A percentile compares a stretch with the other conserved stretches of the same genome.
Evolutionary conservation across 2,888 invertebrate species (phyloP).

Genomic region (Epinotia demarniana): DNA sequence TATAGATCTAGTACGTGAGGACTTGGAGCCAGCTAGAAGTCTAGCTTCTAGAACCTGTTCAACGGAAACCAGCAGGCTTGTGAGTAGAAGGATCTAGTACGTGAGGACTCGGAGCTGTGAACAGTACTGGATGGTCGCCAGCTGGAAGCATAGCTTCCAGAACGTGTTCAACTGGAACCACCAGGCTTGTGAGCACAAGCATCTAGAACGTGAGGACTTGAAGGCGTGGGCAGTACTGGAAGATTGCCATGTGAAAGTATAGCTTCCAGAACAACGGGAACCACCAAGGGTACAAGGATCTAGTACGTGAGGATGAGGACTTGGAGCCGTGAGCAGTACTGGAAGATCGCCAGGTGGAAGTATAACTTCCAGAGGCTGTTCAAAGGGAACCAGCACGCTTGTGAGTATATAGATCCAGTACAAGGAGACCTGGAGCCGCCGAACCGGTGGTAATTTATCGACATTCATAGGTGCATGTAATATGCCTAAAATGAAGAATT

Average conservation of each 20-base stretch:
- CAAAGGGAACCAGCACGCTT: conserved; percentile 66
- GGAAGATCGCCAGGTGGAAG: conserved; percentile 55
- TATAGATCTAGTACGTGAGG: too few relatives aligned
- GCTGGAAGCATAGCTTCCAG: conserved; percentile 49
- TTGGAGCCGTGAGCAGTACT: conserved; percentile 56
- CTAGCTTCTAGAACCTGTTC: conserved; percentile 73
- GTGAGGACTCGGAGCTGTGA: conserved; percentile 53
- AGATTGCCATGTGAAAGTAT: too few relatives aligned
- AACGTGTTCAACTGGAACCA: too few relatives aligned
- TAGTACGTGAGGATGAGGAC: conserved; percentile 56
- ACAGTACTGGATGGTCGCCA: conserved; percentile 63
- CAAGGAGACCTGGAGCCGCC: conserved; percentile 48
- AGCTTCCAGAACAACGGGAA: too few relatives aligned
- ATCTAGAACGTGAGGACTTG: conserved; percentile 58
- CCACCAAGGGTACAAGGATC: conserved; percentile 54
- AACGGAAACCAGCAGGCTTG: conserved; percentile 68
- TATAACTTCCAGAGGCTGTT: conserved; percentile 75
- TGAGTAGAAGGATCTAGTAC: conserved; percentile 61
- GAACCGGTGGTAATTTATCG: too few relatives aligned
- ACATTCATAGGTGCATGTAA: too few relatives aligned
- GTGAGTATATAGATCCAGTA: conserved; percentile 64
- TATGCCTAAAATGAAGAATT: too few relatives aligned
- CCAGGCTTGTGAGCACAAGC: neutral
- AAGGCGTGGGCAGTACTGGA: conserved; percentile 64
- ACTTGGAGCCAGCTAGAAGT: conserved; percentile 44